Percentiles rank a stretch among this genome's conserved stretches.
These are phyloP conservation scores for Chrysopa pallens DNA, from an alignment of 1,140 invertebrate genomes.

Conservation along the genomic window DNA sequence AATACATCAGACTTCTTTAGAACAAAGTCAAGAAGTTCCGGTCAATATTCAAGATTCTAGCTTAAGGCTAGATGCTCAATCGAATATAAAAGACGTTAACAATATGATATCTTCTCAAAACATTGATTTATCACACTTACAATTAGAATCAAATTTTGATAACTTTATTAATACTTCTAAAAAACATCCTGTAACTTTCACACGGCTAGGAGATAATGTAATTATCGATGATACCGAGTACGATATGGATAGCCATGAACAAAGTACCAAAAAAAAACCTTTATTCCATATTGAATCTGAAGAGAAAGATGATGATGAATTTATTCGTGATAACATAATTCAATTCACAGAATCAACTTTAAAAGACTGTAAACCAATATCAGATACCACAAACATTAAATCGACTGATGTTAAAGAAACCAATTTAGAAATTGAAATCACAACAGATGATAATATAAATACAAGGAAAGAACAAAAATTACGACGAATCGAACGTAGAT, in stretches of 20 bases:
- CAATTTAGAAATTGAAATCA: constrained; percentile 4
- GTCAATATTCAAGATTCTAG: too few species aligned
- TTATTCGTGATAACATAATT: background rate
- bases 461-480: constrained; percentile 20
- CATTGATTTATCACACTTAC: too few species aligned
- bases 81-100: too few species aligned
- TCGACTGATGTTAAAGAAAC: background rate
- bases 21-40: too few species aligned
- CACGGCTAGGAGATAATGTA: too few species aligned
- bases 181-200: too few species aligned
- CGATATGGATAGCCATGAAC: too few species aligned
- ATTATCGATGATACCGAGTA: too few species aligned
- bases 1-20: background rate
- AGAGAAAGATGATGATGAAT: constrained; percentile 13
- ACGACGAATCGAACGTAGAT: constrained; percentile 31
- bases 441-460: background rate
- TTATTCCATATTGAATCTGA: constrained; percentile 22
- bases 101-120: too few species aligned
- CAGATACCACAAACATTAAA: background rate
- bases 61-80: too few species aligned
- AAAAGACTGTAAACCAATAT: background rate
- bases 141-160: too few species aligned
- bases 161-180: too few species aligned
- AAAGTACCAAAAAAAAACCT: constrained; percentile 9
- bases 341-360: background rate